A percentile compares a stretch with the other conserved stretches of the same genome.
Evolutionary conservation across 2,113 vertebrate genomes (phyloP).

Genomic region (Ascaphus truei): DNA sequence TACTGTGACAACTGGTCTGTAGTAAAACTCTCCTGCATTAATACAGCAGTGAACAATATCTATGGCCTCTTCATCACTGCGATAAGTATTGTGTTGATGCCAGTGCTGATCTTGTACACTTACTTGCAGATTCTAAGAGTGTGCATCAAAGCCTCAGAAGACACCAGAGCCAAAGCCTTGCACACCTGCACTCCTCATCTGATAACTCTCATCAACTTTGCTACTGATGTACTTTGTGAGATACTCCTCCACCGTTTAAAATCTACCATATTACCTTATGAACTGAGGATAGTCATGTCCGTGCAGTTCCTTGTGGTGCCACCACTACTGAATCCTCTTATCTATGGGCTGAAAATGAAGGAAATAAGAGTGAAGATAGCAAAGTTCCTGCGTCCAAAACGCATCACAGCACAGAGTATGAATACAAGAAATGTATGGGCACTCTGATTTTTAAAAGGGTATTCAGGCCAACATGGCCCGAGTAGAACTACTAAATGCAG

Average conservation of each 20-base stretch:
- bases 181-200: conserved; percentile 20
- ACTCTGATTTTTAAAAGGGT: too few species aligned
- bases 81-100: not conserved
- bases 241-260: not conserved
- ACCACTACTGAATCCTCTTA: conserved; percentile 4
- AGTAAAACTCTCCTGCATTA: conserved; percentile 4
- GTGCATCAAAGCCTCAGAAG: not conserved
- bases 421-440: too few species aligned
- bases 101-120: not conserved
- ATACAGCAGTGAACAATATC: not conserved
- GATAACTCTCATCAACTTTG: not conserved
- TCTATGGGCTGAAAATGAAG: conserved; percentile 9
- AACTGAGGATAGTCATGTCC: not conserved
- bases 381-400: too few species aligned
- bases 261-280: not conserved
- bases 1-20: conserved; percentile 23
- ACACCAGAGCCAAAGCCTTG: not conserved
- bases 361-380: not conserved
- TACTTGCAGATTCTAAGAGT: not conserved
- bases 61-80: not conserved
- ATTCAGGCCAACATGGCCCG: too few species aligned
- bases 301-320: not conserved
- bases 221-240: not conserved
- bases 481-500: too few species aligned
- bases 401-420: too few species aligned